Base-by-base conservation (phyloP, 2,797 vertebrate genomes). In the Acanthiza pusilla region DNA sequence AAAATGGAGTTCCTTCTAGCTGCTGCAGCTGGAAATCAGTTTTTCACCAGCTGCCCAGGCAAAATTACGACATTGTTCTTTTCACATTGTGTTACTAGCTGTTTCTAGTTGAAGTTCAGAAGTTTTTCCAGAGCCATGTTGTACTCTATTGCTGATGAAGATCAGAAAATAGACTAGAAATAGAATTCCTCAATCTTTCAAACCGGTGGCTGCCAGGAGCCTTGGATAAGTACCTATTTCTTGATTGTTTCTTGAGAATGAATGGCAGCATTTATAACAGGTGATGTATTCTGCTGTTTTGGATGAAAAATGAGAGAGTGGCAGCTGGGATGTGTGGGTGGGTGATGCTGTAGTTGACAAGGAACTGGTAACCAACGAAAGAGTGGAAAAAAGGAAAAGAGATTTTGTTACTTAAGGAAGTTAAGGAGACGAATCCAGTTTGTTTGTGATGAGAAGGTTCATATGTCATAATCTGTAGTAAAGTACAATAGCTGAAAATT, bases 251-350 rank as follows among this genome's bases (percentile, higher is more conserved):
- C 48, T 80, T 53, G 30, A 77, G 57, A 74, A 72, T 81, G 73
- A 91, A 89, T 47, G 79, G 66, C 89, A 95, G 36, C 34, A 74
- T 45, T 88, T 78, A 57, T 84, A 95, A 81, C 77, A 94, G 83
- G 92, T 93, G 83, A 93, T 79, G 19, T n/a, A 89, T 92, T 93
- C 70, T 86, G 43, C 71, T 88, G 70, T 32, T 96, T 68, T 83
- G 65, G 58, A 84, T 27, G 8, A 38, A 70, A 92, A 85, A 82
- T 14, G 23, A 94, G 42, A 90, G 18, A 81, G 76, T 62, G 55
- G 79, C 93, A 95, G 77, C 87, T 93, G 95, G 75, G 47, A 71
- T 68, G 43, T 66, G 80, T 95, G 66, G 93, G 94, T 51, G 72
- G 45, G 55, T 86, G 89, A 89, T 77, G 43, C 34, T 87, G 40